Evolutionary conservation across 2,888 invertebrate genomes (phyloP), one percentile per base, ranked within the genome.

Genomic region (Dendrolimus houi): DNA sequence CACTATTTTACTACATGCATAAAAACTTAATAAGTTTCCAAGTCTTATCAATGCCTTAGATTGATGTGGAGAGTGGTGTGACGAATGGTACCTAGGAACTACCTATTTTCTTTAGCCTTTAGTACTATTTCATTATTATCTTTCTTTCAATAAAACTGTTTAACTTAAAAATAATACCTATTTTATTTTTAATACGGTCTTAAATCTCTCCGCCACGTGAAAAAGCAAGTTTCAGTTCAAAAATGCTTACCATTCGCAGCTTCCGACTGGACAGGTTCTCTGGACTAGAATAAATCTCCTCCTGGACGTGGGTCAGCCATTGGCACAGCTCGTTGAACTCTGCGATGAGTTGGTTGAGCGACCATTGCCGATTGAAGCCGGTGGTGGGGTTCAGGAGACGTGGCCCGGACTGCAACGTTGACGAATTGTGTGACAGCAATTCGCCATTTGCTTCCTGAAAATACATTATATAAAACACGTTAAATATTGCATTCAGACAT

Each of bases 321-420:
- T 94, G 94, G 83, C 95, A 95, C 72, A 96, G 93, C 80, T 96
- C 95, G 64, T 93, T 93, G 88, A 96, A 96, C 91, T 96, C 96
- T 55, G 94, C 89, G 63, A 94, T 92, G 72, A 96, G 94, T 88
- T 96, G 95, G 64, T 92, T 93, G 66, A 95, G 92, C 60, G 94
- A 95, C 94, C 96, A 96, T 71, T 94, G 84, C 73, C 92, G 77
- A 85, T 89, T 88, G 75, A 85, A 81, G 47, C 81, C 74, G 0
- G 84, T 72, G 0, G 81, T 79, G 9, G 89, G 84, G 70, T 83
- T 83, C 58, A 88, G 74, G 12, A 83, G 76, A 1, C 78, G 77
- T 7, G 82, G 86, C 52, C 80, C 78, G 57, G 70, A 69, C 57
- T 80, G 83, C 72, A 79, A 73, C 47, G 82, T 86, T 63, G 92